phyloP scores from a whole-genome alignment of 2,888 invertebrate species.

The Litoditis marina region DNA sequence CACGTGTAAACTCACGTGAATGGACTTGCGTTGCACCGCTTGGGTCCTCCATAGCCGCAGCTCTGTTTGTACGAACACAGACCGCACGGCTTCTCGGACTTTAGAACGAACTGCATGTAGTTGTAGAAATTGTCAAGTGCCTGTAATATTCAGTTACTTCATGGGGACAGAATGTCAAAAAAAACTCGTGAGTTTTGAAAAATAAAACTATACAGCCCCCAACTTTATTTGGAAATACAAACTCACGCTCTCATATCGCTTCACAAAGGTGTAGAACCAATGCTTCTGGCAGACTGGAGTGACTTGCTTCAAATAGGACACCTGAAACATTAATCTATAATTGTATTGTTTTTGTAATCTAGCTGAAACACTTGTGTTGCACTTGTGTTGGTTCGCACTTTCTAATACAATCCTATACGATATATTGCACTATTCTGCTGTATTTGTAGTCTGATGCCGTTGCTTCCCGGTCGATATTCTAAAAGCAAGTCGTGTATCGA shows the following conservation, averaged over 20 bases:
- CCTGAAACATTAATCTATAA: constrained; percentile 24
- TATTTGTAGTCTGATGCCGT: no score
- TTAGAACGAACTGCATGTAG: constrained; percentile 49
- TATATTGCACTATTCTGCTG: no score
- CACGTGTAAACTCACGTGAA: constrained; percentile 49
- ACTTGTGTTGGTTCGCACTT: no score
- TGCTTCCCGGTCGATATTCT: no score
- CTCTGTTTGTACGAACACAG: constrained; percentile 58
- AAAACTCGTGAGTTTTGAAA: neutral
- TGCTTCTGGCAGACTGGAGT: constrained; percentile 56
- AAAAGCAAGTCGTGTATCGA: no score
- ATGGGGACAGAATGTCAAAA: neutral
- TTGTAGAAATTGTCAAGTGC: constrained; percentile 56
- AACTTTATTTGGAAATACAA: no score
- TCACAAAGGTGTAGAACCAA: constrained; percentile 60
- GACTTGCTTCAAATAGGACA: constrained; percentile 54
- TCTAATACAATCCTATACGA: no score
- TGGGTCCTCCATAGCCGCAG: constrained; percentile 57
- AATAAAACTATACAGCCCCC: no score
- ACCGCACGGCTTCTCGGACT: constrained; percentile 53
- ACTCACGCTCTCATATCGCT: constrained; percentile 41
- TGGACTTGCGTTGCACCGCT: constrained; percentile 55
- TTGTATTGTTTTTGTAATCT: no score
- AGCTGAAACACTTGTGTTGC: no score
- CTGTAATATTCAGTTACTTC: constrained; percentile 11